These are phyloP conservation scores for Hoplodrina ambigua DNA, from an alignment of 2,888 invertebrate genomes.

Conservation along the genomic window DNA sequence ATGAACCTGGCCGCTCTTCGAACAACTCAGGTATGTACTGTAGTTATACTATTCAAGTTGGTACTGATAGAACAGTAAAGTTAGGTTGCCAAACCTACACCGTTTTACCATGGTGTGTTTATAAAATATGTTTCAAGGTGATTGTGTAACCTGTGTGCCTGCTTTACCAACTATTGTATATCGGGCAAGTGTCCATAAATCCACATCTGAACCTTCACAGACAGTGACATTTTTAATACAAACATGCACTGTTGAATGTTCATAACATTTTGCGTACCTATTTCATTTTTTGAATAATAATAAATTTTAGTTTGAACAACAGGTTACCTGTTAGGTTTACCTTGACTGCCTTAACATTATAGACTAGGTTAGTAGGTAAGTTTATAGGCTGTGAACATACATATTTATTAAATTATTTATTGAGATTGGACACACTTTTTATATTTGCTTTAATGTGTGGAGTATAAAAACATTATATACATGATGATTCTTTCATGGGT, in stretches of 20 bases:
- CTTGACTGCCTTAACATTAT: conserved; percentile 23
- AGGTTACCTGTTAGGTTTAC: background rate
- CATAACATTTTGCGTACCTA: too few species aligned
- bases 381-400: background rate
- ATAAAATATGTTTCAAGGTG: background rate
- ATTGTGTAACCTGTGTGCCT: background rate
- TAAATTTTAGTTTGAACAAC: background rate
- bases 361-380: background rate
- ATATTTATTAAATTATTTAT: background rate
- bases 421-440: background rate
- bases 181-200: too few species aligned
- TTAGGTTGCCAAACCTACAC: background rate
- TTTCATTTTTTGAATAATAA: background rate
- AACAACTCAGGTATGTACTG: conserved; percentile 71
- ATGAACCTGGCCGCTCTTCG: conserved; percentile 77
- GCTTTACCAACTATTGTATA: too few species aligned
- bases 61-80: too few species aligned
- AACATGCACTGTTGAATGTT: too few species aligned
- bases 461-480: background rate
- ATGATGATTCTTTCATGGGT: background rate
- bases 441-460: background rate
- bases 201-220: too few species aligned
- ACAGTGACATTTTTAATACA: too few species aligned
- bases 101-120: background rate
- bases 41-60: background rate